These are phyloP conservation scores for Andrena bucephala DNA, from an alignment of 2,888 invertebrate species.

Conservation along the genomic window DNA sequence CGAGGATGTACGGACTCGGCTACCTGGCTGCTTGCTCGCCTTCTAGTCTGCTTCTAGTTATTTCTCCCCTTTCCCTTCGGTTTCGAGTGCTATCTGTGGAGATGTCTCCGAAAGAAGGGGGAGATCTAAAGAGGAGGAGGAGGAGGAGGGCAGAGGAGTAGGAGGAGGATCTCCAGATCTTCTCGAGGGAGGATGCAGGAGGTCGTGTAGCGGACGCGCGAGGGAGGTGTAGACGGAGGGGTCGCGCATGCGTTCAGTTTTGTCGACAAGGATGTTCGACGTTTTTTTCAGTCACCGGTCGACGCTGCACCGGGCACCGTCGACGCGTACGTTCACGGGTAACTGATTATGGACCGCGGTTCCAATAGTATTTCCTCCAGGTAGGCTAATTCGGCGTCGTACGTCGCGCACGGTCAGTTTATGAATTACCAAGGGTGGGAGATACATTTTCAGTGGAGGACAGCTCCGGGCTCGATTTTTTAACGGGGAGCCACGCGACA, in stretches of 20 bases:
- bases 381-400: constrained; percentile 16
- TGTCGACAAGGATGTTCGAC: constrained; percentile 77
- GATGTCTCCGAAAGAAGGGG: constrained; percentile 10
- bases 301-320: constrained; percentile 80
- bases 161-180: constrained; percentile 65
- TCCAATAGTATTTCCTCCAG: constrained; percentile 28
- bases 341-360: constrained; percentile 30
- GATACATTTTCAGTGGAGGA: neutral
- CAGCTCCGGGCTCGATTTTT: neutral
- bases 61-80: constrained; percentile 25
- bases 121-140: constrained; percentile 9
- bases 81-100: constrained; percentile 24
- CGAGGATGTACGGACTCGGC: constrained; percentile 35
- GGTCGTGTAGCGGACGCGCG: constrained; percentile 59
- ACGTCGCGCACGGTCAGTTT: constrained; percentile 28
- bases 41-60: constrained; percentile 19
- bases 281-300: constrained; percentile 83
- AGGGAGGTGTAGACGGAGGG: constrained; percentile 55
- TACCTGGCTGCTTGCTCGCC: neutral
- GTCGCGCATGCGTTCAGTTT: constrained; percentile 72
- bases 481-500: constrained; percentile 48
- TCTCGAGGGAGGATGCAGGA: constrained; percentile 67
- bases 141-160: constrained; percentile 21
- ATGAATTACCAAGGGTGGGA: neutral
- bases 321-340: constrained; percentile 57